A percentile compares a stretch with the other conserved stretches of the same genome.
These are phyloP conservation scores for Enteromius treurensis DNA, from an alignment of 2,797 vertebrate genomes.

Conservation along the genomic window DNA sequence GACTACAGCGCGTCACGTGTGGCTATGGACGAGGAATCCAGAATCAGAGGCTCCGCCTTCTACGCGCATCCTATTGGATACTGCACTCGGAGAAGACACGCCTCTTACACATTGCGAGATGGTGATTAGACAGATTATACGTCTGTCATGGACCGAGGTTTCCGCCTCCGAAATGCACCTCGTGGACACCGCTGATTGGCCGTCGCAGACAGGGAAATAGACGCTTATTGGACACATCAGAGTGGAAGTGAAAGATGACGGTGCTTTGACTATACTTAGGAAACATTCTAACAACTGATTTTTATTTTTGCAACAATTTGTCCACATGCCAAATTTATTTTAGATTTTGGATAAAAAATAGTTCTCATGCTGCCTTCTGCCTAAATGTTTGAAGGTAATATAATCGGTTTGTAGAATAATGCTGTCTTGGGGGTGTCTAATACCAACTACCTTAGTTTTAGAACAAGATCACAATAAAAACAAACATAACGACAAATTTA, in stretches of 20 bases:
- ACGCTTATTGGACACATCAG: slow-evolving; percentile 66
- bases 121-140: slow-evolving; percentile 65
- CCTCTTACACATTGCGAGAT: slow-evolving; percentile 56
- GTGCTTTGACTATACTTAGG: background rate
- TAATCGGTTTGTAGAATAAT: background rate
- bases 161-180: slow-evolving; percentile 72
- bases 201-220: slow-evolving; percentile 57
- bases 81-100: background rate
- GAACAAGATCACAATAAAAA: background rate
- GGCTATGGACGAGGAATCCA: slow-evolving; percentile 47
- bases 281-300: background rate
- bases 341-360: background rate
- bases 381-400: background rate
- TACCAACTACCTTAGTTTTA: background rate
- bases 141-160: slow-evolving; percentile 31
- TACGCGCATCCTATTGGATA: slow-evolving; percentile 64
- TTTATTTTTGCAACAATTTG: background rate
- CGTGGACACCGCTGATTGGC: slow-evolving; percentile 82
- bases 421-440: background rate
- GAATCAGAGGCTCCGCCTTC: slow-evolving; percentile 50
- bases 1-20: slow-evolving; percentile 79
- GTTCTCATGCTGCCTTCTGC: background rate
- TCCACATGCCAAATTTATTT: background rate
- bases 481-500: background rate
- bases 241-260: background rate